These are phyloP conservation scores for Clarias laeviceps DNA, from an alignment of 2,797 vertebrate genomes.

Conservation along the genomic window DNA sequence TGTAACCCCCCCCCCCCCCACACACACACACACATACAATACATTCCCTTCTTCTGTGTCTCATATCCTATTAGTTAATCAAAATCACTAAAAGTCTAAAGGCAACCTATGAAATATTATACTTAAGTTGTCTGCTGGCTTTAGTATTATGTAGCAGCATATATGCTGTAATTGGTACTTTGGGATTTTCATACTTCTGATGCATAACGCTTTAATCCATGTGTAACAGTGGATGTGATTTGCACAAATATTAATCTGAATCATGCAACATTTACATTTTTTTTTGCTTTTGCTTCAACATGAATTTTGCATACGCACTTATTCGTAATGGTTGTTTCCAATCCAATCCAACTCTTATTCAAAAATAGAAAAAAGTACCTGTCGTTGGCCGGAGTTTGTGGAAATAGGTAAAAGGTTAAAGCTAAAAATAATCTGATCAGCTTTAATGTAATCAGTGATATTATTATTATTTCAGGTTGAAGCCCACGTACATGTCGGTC, in stretches of 20 bases:
- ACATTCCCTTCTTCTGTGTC: slow-evolving; percentile 6
- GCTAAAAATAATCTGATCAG: too few species aligned
- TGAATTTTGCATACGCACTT: neutral
- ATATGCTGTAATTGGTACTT: neutral
- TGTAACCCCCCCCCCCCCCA: neutral
- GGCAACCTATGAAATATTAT: neutral
- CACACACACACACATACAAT: slow-evolving; percentile 3
- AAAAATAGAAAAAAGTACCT: neutral
- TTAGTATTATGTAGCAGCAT: neutral
- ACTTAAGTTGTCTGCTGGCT: neutral
- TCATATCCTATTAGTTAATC: neutral
- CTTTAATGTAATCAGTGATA: too few species aligned
- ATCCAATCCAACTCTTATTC: neutral
- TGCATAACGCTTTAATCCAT: neutral
- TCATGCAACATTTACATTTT: neutral
- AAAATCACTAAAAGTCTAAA: neutral
- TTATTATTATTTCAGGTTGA: too few species aligned
- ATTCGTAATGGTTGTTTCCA: neutral
- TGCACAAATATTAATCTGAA: neutral
- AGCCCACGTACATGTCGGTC: too few species aligned
- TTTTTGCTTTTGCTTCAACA: neutral
- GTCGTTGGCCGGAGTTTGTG: too few species aligned
- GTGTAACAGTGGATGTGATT: neutral
- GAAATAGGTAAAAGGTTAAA: too few species aligned
- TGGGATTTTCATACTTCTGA: neutral